These are phyloP conservation scores for Henricia sp. DNA, from an alignment of 53 echinoderm and acorn worm genomes.

Conservation along the genomic window DNA sequence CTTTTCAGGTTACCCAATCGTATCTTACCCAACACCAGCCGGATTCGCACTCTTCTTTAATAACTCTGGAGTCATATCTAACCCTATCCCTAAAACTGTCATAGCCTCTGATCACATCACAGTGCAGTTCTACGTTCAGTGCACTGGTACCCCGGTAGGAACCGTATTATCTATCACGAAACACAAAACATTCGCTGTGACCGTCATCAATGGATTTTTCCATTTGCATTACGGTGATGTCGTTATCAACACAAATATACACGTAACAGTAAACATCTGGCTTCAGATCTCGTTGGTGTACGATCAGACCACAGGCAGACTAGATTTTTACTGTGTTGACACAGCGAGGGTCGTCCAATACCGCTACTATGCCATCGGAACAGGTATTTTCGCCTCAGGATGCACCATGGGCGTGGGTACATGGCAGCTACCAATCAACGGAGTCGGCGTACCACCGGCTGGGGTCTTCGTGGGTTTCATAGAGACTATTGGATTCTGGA, in stretches of 20 bases:
- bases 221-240: slow-evolving; percentile 66
- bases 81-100: slow-evolving; percentile 45
- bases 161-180: slow-evolving; percentile 73
- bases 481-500: slow-evolving; percentile 61
- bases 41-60: slow-evolving; percentile 81
- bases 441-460: slow-evolving; percentile 55
- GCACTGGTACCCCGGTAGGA: slow-evolving; percentile 59
- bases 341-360: slow-evolving; percentile 48
- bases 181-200: slow-evolving; percentile 69
- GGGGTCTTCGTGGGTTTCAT: slow-evolving; percentile 64
- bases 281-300: slow-evolving; percentile 76
- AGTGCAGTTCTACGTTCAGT: slow-evolving; percentile 77
- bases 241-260: slow-evolving; percentile 64
- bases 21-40: slow-evolving; percentile 46
- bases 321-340: slow-evolving; percentile 73
- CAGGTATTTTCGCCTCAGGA: slow-evolving; percentile 63
- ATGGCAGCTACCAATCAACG: slow-evolving; percentile 77
- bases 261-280: slow-evolving; percentile 68
- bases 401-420: slow-evolving; percentile 81
- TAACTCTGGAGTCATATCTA: slow-evolving; percentile 69
- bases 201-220: slow-evolving; percentile 56
- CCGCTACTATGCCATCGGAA: slow-evolving; percentile 56
- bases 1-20: slow-evolving; percentile 36
- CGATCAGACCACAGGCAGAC: slow-evolving; percentile 52
- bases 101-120: slow-evolving; percentile 48